Base-by-base conservation (phyloP, 2,888 invertebrate species). In the Oscheius sp. region DNA sequence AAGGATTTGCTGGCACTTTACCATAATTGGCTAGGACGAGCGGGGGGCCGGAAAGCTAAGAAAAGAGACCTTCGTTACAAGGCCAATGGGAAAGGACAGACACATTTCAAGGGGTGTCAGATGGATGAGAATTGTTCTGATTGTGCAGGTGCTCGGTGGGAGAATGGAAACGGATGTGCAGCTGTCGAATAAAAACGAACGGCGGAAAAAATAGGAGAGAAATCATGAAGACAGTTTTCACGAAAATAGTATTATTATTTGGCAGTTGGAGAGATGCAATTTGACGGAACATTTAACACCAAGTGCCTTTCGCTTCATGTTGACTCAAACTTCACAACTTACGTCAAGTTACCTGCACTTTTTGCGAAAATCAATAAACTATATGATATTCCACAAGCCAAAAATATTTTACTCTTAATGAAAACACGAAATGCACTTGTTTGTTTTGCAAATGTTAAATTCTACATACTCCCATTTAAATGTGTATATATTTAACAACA, bases 1-100 rank as follows among this genome's bases (percentile, higher is more conserved):
- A 22, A 22, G 14, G 47, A 47, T 47, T 47, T 47, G 47, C 47
- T n/a, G 24, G 47, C 47, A 47, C 47, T 47, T 47, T 47, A 24
- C 47, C 47, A 47, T 47, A 47, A 47, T 54, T 33, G 54, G 54
- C 54, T 54, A 54, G 32, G 32, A 54, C 32, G 54, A 32, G 30
- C 20, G 36, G 54, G 22, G 20, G 32, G 32, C 51, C 51, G 54
- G 30, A 32, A 54, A 54, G 32, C 54, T 54, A 14, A 33, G 32
- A 54, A 54, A 54, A 54, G n/a, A 22, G 17, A 36, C 32, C 30
- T 54, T 54, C 32, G 32, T 54, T 54, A 32, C 47, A 17, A 47
- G 47, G 47, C 54, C 30, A 32, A 54, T 30, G 33, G 32, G n/a
- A 20, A 20, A 33, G 54, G 17, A 33, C n/a, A 33, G 54, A 33